phyloP scores from a whole-genome alignment of 2,797 vertebrate species.

The Danio tinwini region DNA sequence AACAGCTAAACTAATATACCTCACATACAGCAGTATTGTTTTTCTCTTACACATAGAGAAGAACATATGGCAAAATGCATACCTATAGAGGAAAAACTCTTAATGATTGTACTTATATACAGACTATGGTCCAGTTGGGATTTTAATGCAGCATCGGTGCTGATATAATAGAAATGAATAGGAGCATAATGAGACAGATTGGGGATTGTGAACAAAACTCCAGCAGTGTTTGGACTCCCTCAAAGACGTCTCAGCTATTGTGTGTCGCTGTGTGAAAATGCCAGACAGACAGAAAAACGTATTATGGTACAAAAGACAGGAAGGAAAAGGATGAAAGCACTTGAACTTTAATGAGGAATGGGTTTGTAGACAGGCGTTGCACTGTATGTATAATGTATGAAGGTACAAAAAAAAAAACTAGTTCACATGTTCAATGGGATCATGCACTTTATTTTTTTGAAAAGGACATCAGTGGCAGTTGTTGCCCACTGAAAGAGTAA shows the following conservation, averaged over 20 bases:
- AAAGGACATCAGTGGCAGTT: not conserved
- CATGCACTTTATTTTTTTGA: not conserved
- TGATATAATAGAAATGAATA: slow-evolving; percentile 19
- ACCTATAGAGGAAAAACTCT: slow-evolving; percentile 18
- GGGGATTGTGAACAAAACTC: slow-evolving; percentile 19
- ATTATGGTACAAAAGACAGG: slow-evolving; percentile 22
- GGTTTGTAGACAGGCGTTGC: not conserved
- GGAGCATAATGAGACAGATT: slow-evolving; percentile 30
- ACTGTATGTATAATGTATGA: slow-evolving; percentile 1
- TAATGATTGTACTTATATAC: slow-evolving; percentile 6
- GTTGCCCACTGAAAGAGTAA: not conserved
- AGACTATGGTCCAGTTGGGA: slow-evolving; percentile 18
- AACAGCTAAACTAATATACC: slow-evolving; percentile 8
- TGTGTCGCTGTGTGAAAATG: slow-evolving; percentile 24
- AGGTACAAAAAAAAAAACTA: slow-evolving; percentile 9
- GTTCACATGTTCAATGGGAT: not conserved
- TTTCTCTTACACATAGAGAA: not conserved
- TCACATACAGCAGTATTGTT: not conserved
- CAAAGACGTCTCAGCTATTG: slow-evolving; percentile 31
- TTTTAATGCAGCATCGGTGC: slow-evolving; percentile 12
- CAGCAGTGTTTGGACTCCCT: slow-evolving; percentile 27
- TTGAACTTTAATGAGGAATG: slow-evolving; percentile 35
- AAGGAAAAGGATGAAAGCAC: slow-evolving; percentile 24
- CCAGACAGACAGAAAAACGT: slow-evolving; percentile 32
- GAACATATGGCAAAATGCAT: slow-evolving; percentile 16